phyloP scores from a whole-genome alignment of 2,113 vertebrate species.

The Hipposideros armiger region DNA sequence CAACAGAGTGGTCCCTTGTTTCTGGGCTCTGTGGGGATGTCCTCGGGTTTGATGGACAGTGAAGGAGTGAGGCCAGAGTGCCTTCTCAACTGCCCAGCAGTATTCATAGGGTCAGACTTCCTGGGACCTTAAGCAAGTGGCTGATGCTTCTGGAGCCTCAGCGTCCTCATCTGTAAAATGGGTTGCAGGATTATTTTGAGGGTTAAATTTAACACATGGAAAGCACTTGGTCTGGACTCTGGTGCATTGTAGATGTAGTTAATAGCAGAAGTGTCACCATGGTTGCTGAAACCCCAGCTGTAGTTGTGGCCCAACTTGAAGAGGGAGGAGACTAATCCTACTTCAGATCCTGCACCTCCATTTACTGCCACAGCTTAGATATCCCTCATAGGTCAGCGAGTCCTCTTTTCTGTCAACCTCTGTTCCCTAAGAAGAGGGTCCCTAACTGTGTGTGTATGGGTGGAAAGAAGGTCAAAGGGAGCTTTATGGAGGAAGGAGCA shows the following conservation, averaged over 20 bases:
- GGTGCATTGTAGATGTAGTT: neutral
- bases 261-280: neutral
- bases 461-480: neutral
- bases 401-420: neutral
- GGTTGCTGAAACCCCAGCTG: neutral
- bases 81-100: neutral
- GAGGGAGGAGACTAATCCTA: neutral
- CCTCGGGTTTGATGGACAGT: neutral
- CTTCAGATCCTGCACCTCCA: neutral
- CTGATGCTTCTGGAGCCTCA: neutral
- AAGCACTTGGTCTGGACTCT: neutral
- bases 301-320: neutral
- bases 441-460: neutral
- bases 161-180: constrained; percentile 51
- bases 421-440: neutral
- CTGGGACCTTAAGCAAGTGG: neutral
- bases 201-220: neutral
- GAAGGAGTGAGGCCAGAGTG: neutral
- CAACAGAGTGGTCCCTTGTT: neutral
- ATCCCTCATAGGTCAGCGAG: neutral
- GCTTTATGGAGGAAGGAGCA: neutral
- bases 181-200: neutral
- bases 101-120: neutral
- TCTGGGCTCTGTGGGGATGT: neutral
- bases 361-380: neutral